phyloP scores from a whole-genome alignment of 2,113 vertebrate genomes.

The Syngnathoides biaculeatus region DNA sequence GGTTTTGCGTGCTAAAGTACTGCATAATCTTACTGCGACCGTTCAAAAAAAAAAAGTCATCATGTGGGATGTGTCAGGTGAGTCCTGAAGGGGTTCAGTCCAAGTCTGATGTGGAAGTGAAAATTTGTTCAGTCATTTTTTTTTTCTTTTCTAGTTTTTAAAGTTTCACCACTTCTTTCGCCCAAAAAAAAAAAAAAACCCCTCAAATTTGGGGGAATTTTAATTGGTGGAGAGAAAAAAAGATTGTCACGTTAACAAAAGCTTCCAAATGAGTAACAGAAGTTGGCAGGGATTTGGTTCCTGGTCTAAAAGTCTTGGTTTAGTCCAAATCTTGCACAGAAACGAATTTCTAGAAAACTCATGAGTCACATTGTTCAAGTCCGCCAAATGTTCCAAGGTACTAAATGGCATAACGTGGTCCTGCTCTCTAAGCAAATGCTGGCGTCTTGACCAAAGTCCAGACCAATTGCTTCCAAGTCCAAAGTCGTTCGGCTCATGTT shows the following conservation, averaged over 20 bases:
- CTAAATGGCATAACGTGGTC: not conserved
- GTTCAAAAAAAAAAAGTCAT: conserved; percentile 17
- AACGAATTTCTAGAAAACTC: not conserved
- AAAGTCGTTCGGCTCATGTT: not conserved
- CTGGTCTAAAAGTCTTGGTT: not conserved
- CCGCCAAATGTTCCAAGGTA: not conserved
- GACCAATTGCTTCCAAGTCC: not conserved
- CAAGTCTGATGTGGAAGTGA: not conserved
- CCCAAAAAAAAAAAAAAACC: conserved; percentile 18
- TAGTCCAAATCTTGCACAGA: not conserved
- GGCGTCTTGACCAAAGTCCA: not conserved
- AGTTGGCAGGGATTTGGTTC: not conserved
- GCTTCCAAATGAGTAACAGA: conserved; percentile 2
- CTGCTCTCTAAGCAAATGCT: not conserved
- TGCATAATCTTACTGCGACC: conserved; percentile 63
- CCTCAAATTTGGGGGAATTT: conserved; percentile 17
- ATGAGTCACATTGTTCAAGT: not conserved
- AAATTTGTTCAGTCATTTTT: not conserved
- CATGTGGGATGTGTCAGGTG: not conserved
- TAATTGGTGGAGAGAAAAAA: not conserved
- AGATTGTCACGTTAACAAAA: conserved; percentile 66
- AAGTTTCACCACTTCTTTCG: not conserved
- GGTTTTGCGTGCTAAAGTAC: conserved; percentile 53
- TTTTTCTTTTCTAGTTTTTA: not conserved
- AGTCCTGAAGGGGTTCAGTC: not conserved